A percentile compares a stretch with the other conserved stretches of the same genome.
Conservation (phyloP, 2,113 vertebrate genomes). For the Catharus fuscescens region DNA sequence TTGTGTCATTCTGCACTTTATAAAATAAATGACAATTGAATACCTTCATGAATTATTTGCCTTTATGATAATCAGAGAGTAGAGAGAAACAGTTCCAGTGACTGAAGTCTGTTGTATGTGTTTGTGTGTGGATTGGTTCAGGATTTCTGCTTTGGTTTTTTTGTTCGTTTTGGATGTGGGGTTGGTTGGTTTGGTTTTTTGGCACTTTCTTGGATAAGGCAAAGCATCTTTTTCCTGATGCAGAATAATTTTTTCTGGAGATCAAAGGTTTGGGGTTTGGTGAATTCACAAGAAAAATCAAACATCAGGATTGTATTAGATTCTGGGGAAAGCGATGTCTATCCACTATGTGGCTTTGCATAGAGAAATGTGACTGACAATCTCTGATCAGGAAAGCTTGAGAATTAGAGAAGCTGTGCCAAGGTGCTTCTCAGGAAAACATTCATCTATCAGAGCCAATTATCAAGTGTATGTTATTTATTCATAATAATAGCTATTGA, state of each 20-base stretch:
- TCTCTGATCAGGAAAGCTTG: background rate
- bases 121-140: background rate
- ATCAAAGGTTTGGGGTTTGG: background rate
- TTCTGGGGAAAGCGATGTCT: background rate
- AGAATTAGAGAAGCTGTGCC: background rate
- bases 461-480: background rate
- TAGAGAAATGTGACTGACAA: background rate
- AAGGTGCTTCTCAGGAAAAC: background rate
- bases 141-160: background rate
- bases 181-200: background rate
- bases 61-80: background rate
- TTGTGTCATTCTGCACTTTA: background rate
- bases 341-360: background rate
- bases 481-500: background rate
- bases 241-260: background rate
- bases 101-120: background rate
- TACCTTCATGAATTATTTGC: background rate
- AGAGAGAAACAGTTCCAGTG: background rate
- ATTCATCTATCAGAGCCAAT: background rate
- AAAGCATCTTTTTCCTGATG: background rate
- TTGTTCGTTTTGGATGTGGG: rapidly evolving
- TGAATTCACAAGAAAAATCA: background rate
- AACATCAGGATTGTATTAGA: background rate
- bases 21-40: background rate
- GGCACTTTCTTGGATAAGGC: background rate